Conservation (phyloP, 2,888 invertebrate species). For the Fragum fragum region DNA sequence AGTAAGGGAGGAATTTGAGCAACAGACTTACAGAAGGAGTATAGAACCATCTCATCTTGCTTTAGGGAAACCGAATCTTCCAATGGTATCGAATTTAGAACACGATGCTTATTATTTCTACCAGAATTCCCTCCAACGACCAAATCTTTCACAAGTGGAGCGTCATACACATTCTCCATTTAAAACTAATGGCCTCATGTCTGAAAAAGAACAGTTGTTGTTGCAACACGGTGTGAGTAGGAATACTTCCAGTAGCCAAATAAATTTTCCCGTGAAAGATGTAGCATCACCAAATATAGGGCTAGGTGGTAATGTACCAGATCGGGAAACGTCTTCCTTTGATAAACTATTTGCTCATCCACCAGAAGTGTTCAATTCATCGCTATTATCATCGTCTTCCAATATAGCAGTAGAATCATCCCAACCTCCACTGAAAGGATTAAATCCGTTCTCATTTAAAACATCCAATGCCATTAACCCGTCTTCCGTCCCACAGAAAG, state of each 20-base stretch:
- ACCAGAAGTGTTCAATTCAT: constrained; percentile 55
- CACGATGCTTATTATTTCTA: constrained; percentile 26
- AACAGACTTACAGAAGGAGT: constrained; percentile 53
- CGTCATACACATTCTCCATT: neutral
- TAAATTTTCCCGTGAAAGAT: neutral
- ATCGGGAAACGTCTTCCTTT: neutral
- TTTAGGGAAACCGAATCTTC: constrained; percentile 15
- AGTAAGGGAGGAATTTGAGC: constrained; percentile 57
- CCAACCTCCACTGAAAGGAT: constrained; percentile 21
- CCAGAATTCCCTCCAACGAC: constrained; percentile 1
- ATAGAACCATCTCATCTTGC: constrained; percentile 44
- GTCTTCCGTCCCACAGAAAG: constrained; percentile 15
- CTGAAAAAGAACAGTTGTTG: constrained; percentile 1
- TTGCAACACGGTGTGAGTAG: neutral
- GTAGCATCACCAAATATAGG: neutral
- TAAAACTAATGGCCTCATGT: neutral
- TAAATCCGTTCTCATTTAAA: constrained; percentile 33
- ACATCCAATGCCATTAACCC: neutral
- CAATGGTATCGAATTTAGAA: constrained; percentile 2
- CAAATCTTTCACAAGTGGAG: neutral
- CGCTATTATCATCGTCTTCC: constrained; percentile 20
- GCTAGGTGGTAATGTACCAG: neutral
- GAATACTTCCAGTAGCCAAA: neutral
- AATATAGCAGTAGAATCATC: neutral
- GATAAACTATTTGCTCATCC: constrained; percentile 20